Base-by-base conservation (phyloP, 2,888 invertebrate species). In the Koerneria pararmatus region DNA sequence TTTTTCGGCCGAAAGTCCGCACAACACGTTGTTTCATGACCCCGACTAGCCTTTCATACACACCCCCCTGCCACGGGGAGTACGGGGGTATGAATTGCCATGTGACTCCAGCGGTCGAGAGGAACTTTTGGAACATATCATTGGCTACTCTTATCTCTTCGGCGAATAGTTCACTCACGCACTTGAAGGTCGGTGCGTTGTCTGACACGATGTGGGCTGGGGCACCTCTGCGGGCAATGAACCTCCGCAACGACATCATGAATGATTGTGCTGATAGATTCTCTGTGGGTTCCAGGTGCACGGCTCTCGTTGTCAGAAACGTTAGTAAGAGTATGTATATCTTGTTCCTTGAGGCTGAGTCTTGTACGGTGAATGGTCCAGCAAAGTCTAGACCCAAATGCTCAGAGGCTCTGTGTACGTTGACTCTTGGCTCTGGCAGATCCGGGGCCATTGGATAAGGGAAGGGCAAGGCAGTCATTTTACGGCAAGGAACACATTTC, bases 21-120 rank as follows among this genome's bases (percentile, higher is more conserved):
- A 5, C 22, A 22, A 61, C 15, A 2, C 49, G 49, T 24, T 46
- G 22, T 49, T 61, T 61, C 4, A 61, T 64, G 1, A 69, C 15
- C 31, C 83, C 77, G 19, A 85, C 76, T 8, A 85, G 69, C 24
- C 84, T 71, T 72, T 86, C 85, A 79, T 84, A 86, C 72, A 82
- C 84, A 56, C 85, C 85, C 54, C 85, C 85, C 84, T 83, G 84
- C 85, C 85, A 86, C 3, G 85, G 74, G 4, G 84, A 82, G 0
- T 78, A 69, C 4, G 84, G 84, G 3, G 84, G 81, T 62, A 83
- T 85, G 69, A 85, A 85, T 6, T 69, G 70, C 77, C 79, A 78
- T 1, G 67, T 24, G 35, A 79, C 78, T 24, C 65, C 62, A 27
- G 70, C n/a, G 3, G 49, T 48, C 6, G 64, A 59, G 0, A 66